These are phyloP conservation scores for Epizoanthus rinbou DNA, from an alignment of 92 coral and sea anemone species.

Conservation along the genomic window DNA sequence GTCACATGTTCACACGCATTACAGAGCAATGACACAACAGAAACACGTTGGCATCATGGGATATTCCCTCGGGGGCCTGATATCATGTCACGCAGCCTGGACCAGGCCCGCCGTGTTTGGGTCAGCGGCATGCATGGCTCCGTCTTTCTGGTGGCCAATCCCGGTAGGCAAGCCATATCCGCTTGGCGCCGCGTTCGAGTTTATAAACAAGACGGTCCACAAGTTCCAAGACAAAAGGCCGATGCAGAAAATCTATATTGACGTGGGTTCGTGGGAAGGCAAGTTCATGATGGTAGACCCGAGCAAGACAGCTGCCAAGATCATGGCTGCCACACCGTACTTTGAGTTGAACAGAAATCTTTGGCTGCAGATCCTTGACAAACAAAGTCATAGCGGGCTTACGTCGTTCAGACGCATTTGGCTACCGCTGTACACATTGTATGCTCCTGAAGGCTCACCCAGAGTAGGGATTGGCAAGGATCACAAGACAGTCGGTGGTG, in stretches of 20 bases:
- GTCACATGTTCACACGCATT: conserved; percentile 28
- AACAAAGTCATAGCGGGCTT: conserved; percentile 11
- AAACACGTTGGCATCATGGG: conserved; percentile 54
- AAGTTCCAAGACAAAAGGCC: conserved; percentile 46
- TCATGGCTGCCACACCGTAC: conserved; percentile 49
- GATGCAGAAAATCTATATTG: conserved; percentile 50
- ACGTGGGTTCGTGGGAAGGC: conserved; percentile 51
- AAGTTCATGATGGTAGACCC: conserved; percentile 37
- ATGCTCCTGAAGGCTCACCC: conserved; percentile 54
- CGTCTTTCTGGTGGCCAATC: conserved; percentile 68
- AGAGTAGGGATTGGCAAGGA: neutral
- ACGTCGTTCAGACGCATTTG: conserved; percentile 33
- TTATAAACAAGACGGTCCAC: conserved; percentile 33
- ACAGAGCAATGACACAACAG: conserved; percentile 37
- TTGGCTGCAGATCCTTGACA: conserved; percentile 51
- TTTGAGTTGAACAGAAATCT: conserved; percentile 52
- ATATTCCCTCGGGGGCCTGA: conserved; percentile 54
- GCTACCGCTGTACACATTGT: conserved; percentile 52
- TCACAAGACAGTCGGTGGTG: neutral
- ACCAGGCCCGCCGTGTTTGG: conserved; percentile 60
- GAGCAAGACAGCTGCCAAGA: conserved; percentile 40
- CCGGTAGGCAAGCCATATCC: conserved; percentile 48
- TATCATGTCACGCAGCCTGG: conserved; percentile 63
- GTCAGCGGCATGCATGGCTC: conserved; percentile 59
- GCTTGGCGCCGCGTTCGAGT: conserved; percentile 47